Evolutionary conservation across 2,888 invertebrate genomes (phyloP).

Genomic region (Anoplius nigerrimus): DNA sequence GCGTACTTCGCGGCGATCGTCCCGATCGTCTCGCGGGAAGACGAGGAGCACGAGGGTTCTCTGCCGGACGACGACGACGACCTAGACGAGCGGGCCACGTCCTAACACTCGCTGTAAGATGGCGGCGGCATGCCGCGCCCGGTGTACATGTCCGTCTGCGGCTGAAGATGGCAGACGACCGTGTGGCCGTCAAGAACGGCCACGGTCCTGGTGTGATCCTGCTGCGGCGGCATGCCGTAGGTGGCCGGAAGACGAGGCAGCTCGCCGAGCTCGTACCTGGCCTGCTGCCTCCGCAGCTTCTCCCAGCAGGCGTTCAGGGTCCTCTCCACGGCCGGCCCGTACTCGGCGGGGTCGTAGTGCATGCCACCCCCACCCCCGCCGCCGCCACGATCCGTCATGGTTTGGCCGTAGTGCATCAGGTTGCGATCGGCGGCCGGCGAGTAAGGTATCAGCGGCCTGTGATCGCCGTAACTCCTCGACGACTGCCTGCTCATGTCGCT

Average conservation of each 20-base stretch:
- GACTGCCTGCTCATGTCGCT: conserved; percentile 83
- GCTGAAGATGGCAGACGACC: conserved; percentile 90
- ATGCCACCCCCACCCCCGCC: conserved; percentile 31
- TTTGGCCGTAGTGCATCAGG: conserved; percentile 62
- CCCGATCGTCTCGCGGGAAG: conserved; percentile 34
- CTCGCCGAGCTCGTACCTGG: conserved; percentile 71
- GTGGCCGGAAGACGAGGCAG: conserved; percentile 60
- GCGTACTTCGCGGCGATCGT: conserved; percentile 5
- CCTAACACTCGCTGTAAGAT: conserved; percentile 80
- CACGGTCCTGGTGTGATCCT: conserved; percentile 76
- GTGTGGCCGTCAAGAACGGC: conserved; percentile 91
- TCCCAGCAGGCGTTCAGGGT: conserved; percentile 70
- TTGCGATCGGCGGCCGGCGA: conserved; percentile 81
- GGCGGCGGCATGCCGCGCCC: conserved; percentile 78
- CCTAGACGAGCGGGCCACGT: conserved; percentile 4
- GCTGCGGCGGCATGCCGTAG: conserved; percentile 64
- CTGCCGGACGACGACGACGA: conserved; percentile 1
- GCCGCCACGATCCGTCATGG: conserved; percentile 46
- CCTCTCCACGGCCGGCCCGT: conserved; percentile 65
- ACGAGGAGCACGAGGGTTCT: conserved; percentile 29
- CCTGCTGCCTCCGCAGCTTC: conserved; percentile 68
- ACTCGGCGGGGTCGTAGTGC: conserved; percentile 66
- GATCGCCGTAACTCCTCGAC: conserved; percentile 87
- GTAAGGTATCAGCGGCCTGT: conserved; percentile 87
- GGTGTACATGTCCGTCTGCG: conserved; percentile 78